phyloP scores from a whole-genome alignment of 1,140 invertebrate species.

The Caerostris extrusa region DNA sequence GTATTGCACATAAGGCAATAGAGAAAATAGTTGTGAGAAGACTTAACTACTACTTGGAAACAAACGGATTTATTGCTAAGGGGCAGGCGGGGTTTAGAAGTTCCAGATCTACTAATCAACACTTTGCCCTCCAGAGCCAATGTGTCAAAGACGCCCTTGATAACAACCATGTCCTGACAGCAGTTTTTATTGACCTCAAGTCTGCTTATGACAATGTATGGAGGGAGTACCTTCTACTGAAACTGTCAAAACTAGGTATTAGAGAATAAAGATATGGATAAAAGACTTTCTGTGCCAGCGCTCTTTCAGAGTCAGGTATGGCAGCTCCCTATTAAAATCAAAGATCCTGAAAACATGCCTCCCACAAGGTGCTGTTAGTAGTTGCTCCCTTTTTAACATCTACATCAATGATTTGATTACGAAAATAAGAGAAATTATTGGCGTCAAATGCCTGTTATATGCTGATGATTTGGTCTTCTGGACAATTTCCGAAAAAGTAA shows the following conservation, averaged over 20 bases:
- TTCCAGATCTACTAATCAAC: neutral
- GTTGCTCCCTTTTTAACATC: too few species aligned
- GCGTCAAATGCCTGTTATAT: too few species aligned
- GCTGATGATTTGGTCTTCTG: too few species aligned
- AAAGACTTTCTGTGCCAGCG: too few species aligned
- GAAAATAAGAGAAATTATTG: too few species aligned
- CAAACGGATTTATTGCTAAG: conserved; percentile 1
- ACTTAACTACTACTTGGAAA: conserved; percentile 44
- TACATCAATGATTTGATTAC: too few species aligned
- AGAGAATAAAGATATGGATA: too few species aligned
- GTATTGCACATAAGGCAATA: conserved; percentile 16
- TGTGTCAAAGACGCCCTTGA: conserved; percentile 37
- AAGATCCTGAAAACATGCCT: conserved; percentile 18
- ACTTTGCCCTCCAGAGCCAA: conserved; percentile 25
- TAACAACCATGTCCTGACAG: conserved; percentile 1
- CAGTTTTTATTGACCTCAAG: conserved; percentile 47
- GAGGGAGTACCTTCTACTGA: conserved; percentile 16
- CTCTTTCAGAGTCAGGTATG: conserved; percentile 23
- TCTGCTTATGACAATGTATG: conserved; percentile 48
- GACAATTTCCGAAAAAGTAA: too few species aligned
- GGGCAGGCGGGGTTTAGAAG: conserved; percentile 18
- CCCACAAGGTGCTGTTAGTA: too few species aligned
- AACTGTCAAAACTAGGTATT: conserved; percentile 33
- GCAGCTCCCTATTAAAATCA: neutral
- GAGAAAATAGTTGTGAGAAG: conserved; percentile 48